Percentiles rank a stretch among this genome's conserved stretches.
These are phyloP conservation scores for Pitta sordida DNA, from an alignment of 2,113 vertebrate species.

Conservation along the genomic window DNA sequence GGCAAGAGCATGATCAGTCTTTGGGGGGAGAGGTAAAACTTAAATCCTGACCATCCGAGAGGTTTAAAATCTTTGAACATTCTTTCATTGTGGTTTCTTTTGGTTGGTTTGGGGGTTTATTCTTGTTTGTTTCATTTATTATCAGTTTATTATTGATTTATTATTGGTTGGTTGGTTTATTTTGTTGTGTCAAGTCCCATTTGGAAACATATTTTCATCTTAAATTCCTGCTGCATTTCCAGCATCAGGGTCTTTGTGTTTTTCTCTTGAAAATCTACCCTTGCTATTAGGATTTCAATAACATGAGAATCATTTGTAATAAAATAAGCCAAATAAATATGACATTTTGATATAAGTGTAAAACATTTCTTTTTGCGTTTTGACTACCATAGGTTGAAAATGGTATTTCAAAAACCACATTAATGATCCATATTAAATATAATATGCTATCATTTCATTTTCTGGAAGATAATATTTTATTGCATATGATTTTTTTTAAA, in stretches of 20 bases:
- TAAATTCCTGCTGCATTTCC: not conserved
- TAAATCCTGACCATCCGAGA: not conserved
- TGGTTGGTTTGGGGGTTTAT: too few relatives aligned
- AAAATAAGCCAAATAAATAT: not conserved
- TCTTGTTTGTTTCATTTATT: too few relatives aligned
- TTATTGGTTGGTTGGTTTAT: too few relatives aligned
- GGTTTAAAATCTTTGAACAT: not conserved
- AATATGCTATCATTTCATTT: not conserved
- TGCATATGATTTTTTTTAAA: not conserved
- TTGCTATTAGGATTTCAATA: not conserved
- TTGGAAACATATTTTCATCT: not conserved
- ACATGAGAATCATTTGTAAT: not conserved
- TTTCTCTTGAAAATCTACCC: not conserved
- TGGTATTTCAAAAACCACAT: not conserved
- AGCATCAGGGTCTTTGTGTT: not conserved
- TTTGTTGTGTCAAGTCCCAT: not conserved
- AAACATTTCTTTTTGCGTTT: not conserved
- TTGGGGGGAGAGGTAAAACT: not conserved
- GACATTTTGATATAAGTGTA: not conserved
- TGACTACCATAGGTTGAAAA: not conserved
- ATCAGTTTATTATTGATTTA: too few relatives aligned
- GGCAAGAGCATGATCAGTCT: not conserved
- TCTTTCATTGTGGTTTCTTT: accelerated
- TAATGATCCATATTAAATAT: not conserved
- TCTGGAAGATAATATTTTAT: not conserved